Evolutionary conservation across 1,140 invertebrate genomes (phyloP), one percentile per base, ranked within the genome.

Genomic region (Nasonia vitripennis): DNA sequence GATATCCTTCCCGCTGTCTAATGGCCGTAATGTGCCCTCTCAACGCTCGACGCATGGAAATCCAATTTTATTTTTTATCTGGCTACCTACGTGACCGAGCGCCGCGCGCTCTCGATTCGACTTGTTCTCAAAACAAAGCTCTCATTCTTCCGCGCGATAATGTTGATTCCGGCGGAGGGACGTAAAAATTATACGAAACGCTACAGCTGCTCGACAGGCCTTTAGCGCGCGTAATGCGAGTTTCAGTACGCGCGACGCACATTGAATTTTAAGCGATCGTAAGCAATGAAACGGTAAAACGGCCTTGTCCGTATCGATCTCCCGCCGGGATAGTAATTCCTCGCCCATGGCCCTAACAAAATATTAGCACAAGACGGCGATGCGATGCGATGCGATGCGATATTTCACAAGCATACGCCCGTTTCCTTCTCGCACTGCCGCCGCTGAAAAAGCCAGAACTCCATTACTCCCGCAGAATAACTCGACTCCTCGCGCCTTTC

Each of bases 381-480:
- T 34, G 74, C 55, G 81, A 34, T 67, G n/a, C n/a, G n/a, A n/a
- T n/a, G n/a, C n/a, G n/a, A 67, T 27, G 55, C 75, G 62, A 84
- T 84, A 84, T 84, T 84, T 84, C 83, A 84, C 31, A 34, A 71
- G 84, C 84, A 85, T 85, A 85, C 55, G 84, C 84, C 75, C 78
- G 41, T 73, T 81, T 81, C 48, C 71, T 62, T 77, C 31, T 80
- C 77, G 75, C 75, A 70, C 20, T 79, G 83, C 48, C 71, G 34
- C 7, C 45, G 73, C 37, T 81, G 70, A 81, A 81, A 85, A 85
- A 85, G 70, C 78, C 73, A 68, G 73, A 75, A 62, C 70, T 81
- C 84, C 79, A 81, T 85, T 85, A 81, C 68, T 85, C 73, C 73
- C 62, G 84, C 81, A 85, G 73, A 85, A 85, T 85, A 85, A 85